Percentiles rank a stretch among this genome's conserved stretches.
These are phyloP conservation scores for Martes martes DNA, from an alignment of 2,113 vertebrate genomes.

Conservation along the genomic window DNA sequence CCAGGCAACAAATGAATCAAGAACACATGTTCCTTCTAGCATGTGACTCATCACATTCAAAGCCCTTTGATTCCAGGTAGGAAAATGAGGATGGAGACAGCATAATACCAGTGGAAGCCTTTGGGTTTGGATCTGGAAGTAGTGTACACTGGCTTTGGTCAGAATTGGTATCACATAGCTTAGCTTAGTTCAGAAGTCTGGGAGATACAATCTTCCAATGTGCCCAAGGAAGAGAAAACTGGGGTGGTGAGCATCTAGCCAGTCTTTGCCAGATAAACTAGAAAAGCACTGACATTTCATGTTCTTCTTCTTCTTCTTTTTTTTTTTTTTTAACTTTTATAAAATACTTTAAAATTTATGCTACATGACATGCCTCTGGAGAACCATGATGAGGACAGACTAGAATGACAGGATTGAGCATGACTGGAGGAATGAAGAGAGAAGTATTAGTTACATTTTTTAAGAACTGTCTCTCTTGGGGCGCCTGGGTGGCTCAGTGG, in stretches of 20 bases:
- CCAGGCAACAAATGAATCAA: not conserved
- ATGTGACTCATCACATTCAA: not conserved
- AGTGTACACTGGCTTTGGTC: not conserved
- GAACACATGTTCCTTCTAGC: not conserved
- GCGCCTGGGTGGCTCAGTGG: no score
- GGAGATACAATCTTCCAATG: not conserved
- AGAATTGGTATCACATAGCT: not conserved
- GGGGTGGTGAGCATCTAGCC: not conserved
- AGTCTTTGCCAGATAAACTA: not conserved
- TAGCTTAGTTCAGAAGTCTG: not conserved
- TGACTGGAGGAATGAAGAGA: not conserved
- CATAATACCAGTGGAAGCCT: not conserved
- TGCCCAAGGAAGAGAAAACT: not conserved
- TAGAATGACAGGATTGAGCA: not conserved
- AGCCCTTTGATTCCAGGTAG: not conserved
- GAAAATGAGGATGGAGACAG: not conserved
- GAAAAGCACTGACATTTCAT: not conserved
- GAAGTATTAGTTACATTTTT: not conserved
- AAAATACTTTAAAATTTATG: not conserved
- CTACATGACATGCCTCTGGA: not conserved
- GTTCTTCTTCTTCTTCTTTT: not conserved
- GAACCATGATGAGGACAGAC: not conserved
- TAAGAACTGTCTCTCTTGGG: not conserved
- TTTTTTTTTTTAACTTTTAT: not conserved
- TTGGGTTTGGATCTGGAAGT: not conserved